These are phyloP conservation scores for Rhimphoctona megacephalus DNA, from an alignment of 2,888 invertebrate species.

Conservation along the genomic window DNA sequence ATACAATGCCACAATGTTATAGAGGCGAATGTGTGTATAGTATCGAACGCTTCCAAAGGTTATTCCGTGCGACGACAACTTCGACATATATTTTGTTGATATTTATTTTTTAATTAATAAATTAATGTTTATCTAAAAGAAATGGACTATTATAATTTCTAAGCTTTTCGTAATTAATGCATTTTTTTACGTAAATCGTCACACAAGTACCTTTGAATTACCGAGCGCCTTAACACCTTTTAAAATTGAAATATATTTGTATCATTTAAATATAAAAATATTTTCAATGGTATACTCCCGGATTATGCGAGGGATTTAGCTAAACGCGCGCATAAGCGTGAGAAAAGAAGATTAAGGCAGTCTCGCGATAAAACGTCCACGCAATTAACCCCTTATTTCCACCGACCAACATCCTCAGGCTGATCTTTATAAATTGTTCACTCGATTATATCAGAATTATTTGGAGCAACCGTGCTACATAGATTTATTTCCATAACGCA, in stretches of 20 bases:
- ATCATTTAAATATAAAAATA: background rate
- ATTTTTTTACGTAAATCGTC: background rate
- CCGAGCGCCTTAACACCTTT: constrained; percentile 27
- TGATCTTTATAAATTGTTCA: constrained; percentile 54
- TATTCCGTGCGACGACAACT: background rate
- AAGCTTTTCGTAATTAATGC: background rate
- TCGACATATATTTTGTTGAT: background rate
- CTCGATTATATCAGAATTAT: constrained; percentile 41
- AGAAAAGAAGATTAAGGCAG: constrained; percentile 57
- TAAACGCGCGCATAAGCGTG: constrained; percentile 50
- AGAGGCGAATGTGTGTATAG: constrained; percentile 8
- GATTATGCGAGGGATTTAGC: constrained; percentile 17
- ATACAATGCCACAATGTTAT: constrained; percentile 10
- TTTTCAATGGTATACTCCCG: constrained; percentile 1
- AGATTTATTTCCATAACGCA: background rate
- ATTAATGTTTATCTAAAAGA: background rate
- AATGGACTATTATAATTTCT: background rate
- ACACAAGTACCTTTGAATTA: constrained; percentile 8
- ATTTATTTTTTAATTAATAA: background rate
- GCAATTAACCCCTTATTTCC: constrained; percentile 13
- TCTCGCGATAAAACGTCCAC: constrained; percentile 40
- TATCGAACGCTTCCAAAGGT: constrained; percentile 16
- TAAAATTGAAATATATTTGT: background rate
- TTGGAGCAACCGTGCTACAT: background rate
- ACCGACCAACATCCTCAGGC: background rate